Evolutionary conservation across 30 jellyfish, hydroid and myxozoan genomes (phyloP).

Genomic region (Rhopilema esculentum): DNA sequence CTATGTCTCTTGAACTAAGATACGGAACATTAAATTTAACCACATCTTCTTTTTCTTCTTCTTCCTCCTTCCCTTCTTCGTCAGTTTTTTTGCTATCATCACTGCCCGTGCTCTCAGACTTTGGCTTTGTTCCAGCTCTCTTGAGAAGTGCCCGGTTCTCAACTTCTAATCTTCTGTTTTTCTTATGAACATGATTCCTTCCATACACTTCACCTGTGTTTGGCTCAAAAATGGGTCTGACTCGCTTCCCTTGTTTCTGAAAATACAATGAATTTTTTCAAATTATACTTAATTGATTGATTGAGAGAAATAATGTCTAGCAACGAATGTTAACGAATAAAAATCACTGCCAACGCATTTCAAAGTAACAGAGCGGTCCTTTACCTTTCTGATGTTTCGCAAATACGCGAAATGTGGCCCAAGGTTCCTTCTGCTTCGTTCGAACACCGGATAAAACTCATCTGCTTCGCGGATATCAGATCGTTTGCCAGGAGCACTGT

Average conservation of each 20-base stretch:
- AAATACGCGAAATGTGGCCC: conserved; percentile 22
- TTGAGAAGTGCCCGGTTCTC: background rate
- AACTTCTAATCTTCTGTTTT: background rate
- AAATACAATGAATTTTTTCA: too few species aligned
- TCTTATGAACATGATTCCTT: background rate
- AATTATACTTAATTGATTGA: too few species aligned
- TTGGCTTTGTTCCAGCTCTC: background rate
- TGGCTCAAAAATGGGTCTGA: background rate
- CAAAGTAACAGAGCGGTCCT: background rate
- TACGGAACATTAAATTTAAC: conserved; percentile 53
- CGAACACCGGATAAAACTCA: background rate
- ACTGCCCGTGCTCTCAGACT: background rate
- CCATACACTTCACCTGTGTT: background rate
- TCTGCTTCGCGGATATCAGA: background rate
- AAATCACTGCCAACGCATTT: too few species aligned
- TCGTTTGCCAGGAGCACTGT: background rate
- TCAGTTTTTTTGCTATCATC: background rate
- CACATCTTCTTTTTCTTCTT: conserved; percentile 38
- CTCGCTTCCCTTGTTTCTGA: background rate
- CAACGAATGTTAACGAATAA: background rate
- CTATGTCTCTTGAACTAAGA: conserved; percentile 27
- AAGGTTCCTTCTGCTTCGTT: background rate
- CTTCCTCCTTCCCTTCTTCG: conserved; percentile 27
- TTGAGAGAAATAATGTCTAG: background rate
- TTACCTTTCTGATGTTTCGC: background rate